Evolutionary conservation across 2,797 vertebrate genomes (phyloP).

Genomic region (Gallirallus australis): DNA sequence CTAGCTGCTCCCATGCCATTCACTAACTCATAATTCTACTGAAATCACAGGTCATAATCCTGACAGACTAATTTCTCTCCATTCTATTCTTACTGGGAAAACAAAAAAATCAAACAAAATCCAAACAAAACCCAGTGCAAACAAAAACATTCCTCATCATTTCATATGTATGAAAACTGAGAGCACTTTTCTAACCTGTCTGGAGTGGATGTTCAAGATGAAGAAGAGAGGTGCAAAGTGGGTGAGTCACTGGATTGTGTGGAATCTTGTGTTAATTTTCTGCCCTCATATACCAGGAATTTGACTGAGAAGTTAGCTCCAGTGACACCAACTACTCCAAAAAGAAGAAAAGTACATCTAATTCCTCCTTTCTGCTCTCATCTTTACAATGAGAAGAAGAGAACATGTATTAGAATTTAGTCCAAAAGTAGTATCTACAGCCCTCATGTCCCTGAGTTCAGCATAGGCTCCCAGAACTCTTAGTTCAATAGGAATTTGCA

Average conservation of each 20-base stretch:
- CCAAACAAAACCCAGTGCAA: background rate
- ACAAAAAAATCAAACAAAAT: background rate
- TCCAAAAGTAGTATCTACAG: conserved; percentile 13
- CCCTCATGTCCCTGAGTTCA: background rate
- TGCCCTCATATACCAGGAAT: background rate
- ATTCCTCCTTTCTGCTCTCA: conserved; percentile 17
- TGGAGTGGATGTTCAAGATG: background rate
- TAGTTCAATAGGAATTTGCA: conserved; percentile 29
- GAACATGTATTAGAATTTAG: conserved; percentile 14
- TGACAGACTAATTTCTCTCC: background rate
- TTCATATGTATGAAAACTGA: background rate
- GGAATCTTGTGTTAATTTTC: background rate
- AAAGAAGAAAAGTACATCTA: conserved; percentile 12
- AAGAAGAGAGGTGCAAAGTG: background rate
- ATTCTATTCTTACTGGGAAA: background rate
- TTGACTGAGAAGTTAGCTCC: conserved; percentile 9
- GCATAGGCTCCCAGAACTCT: conserved; percentile 6
- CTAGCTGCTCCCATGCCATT: background rate
- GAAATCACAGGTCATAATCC: background rate
- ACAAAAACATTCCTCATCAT: background rate
- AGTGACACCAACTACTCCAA: background rate
- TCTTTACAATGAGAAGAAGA: conserved; percentile 7
- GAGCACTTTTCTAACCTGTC: background rate
- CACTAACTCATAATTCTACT: background rate
- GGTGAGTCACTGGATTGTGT: background rate